Evolutionary conservation across 2,797 vertebrate species (phyloP).

Genomic region (Gymnothorax reevesii): DNA sequence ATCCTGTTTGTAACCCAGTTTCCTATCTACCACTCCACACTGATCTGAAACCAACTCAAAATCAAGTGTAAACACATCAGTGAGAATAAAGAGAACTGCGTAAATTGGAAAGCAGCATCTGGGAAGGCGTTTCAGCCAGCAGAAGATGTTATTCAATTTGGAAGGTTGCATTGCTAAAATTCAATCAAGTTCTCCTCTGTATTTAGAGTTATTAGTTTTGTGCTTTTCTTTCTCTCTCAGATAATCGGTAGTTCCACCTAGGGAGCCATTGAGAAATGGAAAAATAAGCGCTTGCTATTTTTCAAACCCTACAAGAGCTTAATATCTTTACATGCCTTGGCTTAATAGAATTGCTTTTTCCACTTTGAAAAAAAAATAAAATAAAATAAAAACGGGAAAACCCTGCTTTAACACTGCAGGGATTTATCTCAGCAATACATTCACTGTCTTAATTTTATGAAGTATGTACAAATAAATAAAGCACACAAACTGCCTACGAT

Average conservation of each 20-base stretch:
- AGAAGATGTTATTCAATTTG: constrained; percentile 70
- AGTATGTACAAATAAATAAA: constrained; percentile 5
- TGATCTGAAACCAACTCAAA: too few relatives aligned
- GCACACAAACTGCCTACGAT: neutral
- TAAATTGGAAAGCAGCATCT: constrained; percentile 4
- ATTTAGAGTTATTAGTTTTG: constrained; percentile 68
- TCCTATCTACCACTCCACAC: neutral
- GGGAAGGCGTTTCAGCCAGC: constrained; percentile 13
- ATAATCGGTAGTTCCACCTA: constrained; percentile 41
- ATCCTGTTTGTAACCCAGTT: neutral
- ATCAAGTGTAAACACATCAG: constrained; percentile 8
- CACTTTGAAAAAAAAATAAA: constrained; percentile 54
- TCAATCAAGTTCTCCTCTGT: constrained; percentile 57
- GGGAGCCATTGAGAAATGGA: constrained; percentile 59
- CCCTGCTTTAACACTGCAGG: neutral
- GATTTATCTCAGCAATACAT: constrained; percentile 25
- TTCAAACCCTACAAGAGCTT: constrained; percentile 66
- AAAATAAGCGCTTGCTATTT: constrained; percentile 67
- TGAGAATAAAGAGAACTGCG: neutral
- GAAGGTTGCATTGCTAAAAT: constrained; percentile 68
- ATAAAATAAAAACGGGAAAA: too few relatives aligned
- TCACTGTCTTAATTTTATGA: constrained; percentile 15
- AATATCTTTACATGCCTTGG: constrained; percentile 66
- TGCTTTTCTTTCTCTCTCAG: constrained; percentile 48
- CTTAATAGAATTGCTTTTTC: constrained; percentile 64